Conservation (phyloP, 2,797 vertebrate species). For the Parauchenoglanis ngamensis region DNA sequence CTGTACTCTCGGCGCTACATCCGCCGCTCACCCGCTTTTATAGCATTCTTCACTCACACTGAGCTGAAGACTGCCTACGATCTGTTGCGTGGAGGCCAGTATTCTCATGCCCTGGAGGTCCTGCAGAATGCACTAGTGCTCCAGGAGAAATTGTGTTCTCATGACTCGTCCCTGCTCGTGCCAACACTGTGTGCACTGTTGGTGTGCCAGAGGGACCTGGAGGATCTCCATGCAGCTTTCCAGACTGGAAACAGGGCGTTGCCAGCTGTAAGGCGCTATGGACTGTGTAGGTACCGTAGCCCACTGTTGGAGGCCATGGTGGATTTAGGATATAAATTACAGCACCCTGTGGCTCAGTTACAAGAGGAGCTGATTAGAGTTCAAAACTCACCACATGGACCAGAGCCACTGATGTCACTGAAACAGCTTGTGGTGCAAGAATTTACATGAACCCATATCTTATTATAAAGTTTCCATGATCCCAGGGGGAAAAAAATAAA, state of each 20-base stretch:
- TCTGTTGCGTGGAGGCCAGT: slow-evolving; percentile 85
- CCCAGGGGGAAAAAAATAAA: not conserved
- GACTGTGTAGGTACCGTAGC: slow-evolving; percentile 73
- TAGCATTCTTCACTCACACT: slow-evolving; percentile 79
- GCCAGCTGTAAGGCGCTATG: slow-evolving; percentile 67
- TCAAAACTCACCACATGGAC: slow-evolving; percentile 71
- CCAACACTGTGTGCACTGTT: slow-evolving; percentile 82
- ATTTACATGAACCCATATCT: slow-evolving; percentile 68
- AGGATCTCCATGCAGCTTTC: slow-evolving; percentile 74
- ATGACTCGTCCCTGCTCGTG: slow-evolving; percentile 71
- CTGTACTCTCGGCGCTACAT: slow-evolving; percentile 76
- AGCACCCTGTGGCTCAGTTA: slow-evolving; percentile 80
- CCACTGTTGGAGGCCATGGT: slow-evolving; percentile 84
- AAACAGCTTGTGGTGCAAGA: slow-evolving; percentile 88
- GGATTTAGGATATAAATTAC: slow-evolving; percentile 81
- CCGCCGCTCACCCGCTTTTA: slow-evolving; percentile 75
- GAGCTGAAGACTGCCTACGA: slow-evolving; percentile 81
- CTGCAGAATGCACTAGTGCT: slow-evolving; percentile 76
- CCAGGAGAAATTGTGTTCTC: slow-evolving; percentile 81
- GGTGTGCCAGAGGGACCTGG: slow-evolving; percentile 87
- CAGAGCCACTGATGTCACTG: slow-evolving; percentile 70
- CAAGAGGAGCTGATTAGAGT: slow-evolving; percentile 79
- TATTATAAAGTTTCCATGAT: not conserved
- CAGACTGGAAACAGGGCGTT: slow-evolving; percentile 78
- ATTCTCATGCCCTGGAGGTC: slow-evolving; percentile 72